Evolutionary conservation across 2,113 vertebrate genomes (phyloP), one percentile per base, ranked within the genome.

Genomic region (Lophochroa leadbeateri): DNA sequence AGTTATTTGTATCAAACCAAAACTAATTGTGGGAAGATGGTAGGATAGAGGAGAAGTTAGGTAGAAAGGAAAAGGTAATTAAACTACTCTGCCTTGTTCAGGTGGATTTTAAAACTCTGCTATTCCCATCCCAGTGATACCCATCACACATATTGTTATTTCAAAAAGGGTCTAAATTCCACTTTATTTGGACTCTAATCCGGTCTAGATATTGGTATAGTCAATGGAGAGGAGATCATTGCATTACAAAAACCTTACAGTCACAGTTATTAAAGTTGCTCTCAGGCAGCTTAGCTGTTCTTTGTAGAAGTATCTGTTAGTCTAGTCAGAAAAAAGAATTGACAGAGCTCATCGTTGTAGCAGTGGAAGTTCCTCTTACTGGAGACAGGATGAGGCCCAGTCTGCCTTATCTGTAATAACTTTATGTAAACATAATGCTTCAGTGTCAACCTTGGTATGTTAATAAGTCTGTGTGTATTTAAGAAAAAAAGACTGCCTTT

Each of bases 291-390:
- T 76, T 50, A 65, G 52, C 37, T 84, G 53, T 53, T 79, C 70
- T 90, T 85, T 80, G 61, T 82, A 71, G 37, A 82, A 75, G 20
- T 60, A 43, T 16, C 33, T 1, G 2, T 77, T 86, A 37, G 37
- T 75, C 84, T 84, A 78, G 50, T 58, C 41, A 78, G 46, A 57
- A 81, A 75, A 79, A 44, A 57, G 21, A 44, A 12, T 17, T 77
- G 19, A 64, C 35, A 47, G 47, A 86, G 35, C 21, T 84, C 23
- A 28, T n/a, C 0, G 0, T 24, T 0, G 0, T 64, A 70, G 39
- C 55, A 89, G n/a, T 13, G 57, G 33, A 85, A 82, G 33, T 63
- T 84, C 94, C 61, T 91, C 24, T 55, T 52, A 12, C 31, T 71
- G 33, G 31, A 85, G 37, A n/a, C 37, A 70, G 41, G 41, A 61